A percentile compares a stretch with the other conserved stretches of the same genome.
Evolutionary conservation across 2,888 invertebrate species (phyloP).

Genomic region (Hesperia comma): DNA sequence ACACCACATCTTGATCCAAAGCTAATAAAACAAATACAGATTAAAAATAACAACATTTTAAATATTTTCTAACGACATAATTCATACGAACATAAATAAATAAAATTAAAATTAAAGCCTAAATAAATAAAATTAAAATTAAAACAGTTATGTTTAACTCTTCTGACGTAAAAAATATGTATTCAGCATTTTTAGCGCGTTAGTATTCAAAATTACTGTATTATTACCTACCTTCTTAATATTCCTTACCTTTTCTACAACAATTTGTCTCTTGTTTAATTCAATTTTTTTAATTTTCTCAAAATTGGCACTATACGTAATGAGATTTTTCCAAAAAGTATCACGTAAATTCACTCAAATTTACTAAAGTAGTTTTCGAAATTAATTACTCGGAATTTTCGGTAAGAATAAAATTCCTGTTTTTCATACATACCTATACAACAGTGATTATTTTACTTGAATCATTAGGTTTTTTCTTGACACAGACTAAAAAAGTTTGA

Average conservation of each 20-base stretch:
- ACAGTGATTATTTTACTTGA: too few species aligned
- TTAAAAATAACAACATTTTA: neutral
- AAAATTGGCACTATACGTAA: conserved; percentile 26
- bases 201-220: neutral
- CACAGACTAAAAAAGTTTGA: conserved; percentile 25
- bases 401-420: too few species aligned
- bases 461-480: too few species aligned
- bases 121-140: too few species aligned
- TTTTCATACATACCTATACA: too few species aligned
- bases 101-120: too few species aligned
- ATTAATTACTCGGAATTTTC: too few species aligned
- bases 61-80: neutral
- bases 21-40: neutral
- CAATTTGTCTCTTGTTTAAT: neutral
- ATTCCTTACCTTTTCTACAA: neutral
- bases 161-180: neutral
- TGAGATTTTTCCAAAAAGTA: neutral
- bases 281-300: conserved; percentile 7
- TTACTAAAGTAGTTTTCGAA: neutral
- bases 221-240: neutral
- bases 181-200: conserved; percentile 34
- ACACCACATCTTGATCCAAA: conserved; percentile 60
- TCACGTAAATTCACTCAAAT: conserved; percentile 25
- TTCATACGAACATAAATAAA: neutral
- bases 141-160: too few species aligned